Percentiles rank a stretch among this genome's conserved stretches.
phyloP scores from a whole-genome alignment of 2,888 invertebrate genomes.

The Tetragonula carbonaria region DNA sequence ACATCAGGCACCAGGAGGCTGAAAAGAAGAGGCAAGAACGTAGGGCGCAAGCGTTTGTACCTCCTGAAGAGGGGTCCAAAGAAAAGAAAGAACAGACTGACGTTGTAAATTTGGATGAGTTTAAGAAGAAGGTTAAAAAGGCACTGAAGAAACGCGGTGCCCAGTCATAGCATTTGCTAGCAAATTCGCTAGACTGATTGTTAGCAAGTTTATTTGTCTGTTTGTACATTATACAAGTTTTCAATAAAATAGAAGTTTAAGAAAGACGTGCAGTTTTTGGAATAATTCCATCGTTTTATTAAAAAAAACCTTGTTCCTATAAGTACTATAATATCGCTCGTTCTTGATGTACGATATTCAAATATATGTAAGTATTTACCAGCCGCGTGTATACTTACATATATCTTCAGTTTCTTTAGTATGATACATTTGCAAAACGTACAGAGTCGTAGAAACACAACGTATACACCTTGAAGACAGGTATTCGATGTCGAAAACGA shows the following conservation, averaged over 20 bases:
- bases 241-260: conserved; percentile 18
- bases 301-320: conserved; percentile 69
- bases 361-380: conserved; percentile 58
- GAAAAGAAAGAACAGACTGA: conserved; percentile 76
- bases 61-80: conserved; percentile 88
- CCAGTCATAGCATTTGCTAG: background rate
- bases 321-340: conserved; percentile 64
- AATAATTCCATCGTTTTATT: conserved; percentile 72
- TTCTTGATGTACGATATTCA: conserved; percentile 58
- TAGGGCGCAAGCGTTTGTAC: conserved; percentile 92
- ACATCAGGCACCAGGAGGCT: conserved; percentile 91
- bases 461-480: conserved; percentile 54
- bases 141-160: conserved; percentile 77
- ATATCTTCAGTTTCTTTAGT: conserved; percentile 49
- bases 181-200: background rate
- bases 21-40: conserved; percentile 90
- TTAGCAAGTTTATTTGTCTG: conserved; percentile 16
- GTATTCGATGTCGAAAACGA: conserved; percentile 35
- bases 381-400: conserved; percentile 50
- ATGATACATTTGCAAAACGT: conserved; percentile 76
- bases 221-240: conserved; percentile 32
- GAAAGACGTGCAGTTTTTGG: conserved; percentile 36
- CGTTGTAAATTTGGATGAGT: conserved; percentile 88
- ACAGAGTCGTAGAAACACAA: conserved; percentile 65
- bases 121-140: conserved; percentile 92